These are phyloP conservation scores for Lamellibrachia luymesi DNA, from an alignment of 1,140 invertebrate genomes.

Conservation along the genomic window DNA sequence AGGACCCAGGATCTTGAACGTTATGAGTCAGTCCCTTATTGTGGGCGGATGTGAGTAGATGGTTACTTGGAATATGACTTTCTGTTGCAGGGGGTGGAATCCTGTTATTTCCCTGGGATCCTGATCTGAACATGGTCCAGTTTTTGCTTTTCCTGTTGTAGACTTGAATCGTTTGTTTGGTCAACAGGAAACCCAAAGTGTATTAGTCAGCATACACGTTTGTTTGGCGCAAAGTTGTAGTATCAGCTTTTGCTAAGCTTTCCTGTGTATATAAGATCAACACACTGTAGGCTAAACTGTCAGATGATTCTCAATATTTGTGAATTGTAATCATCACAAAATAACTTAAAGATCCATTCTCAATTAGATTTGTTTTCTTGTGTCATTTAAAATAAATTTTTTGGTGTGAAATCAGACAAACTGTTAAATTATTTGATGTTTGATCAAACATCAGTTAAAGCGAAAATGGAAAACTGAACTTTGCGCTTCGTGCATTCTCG, in stretches of 20 bases:
- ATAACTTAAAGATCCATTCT: too few relatives aligned
- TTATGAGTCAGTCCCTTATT: too few relatives aligned
- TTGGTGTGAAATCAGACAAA: too few relatives aligned
- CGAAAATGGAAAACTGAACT: too few relatives aligned
- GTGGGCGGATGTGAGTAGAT: too few relatives aligned
- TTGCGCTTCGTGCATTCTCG: too few relatives aligned
- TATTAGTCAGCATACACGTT: not conserved
- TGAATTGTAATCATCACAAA: not conserved
- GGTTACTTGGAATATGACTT: too few relatives aligned
- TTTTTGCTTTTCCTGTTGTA: too few relatives aligned
- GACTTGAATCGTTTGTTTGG: not conserved
- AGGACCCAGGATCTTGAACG: not conserved
- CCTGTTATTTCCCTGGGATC: not conserved
- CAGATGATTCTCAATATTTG: not conserved
- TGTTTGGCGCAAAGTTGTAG: not conserved
- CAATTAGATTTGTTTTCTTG: too few relatives aligned
- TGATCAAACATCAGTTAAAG: too few relatives aligned
- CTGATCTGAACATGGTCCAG: not conserved
- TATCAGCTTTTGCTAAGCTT: not conserved
- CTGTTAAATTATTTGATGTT: too few relatives aligned
- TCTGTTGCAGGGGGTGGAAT: not conserved
- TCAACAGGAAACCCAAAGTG: not conserved
- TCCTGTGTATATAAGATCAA: not conserved
- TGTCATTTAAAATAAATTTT: too few relatives aligned
- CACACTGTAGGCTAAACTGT: not conserved